These are phyloP conservation scores for Pagrus major DNA, from an alignment of 2,113 vertebrate genomes.

Conservation along the genomic window DNA sequence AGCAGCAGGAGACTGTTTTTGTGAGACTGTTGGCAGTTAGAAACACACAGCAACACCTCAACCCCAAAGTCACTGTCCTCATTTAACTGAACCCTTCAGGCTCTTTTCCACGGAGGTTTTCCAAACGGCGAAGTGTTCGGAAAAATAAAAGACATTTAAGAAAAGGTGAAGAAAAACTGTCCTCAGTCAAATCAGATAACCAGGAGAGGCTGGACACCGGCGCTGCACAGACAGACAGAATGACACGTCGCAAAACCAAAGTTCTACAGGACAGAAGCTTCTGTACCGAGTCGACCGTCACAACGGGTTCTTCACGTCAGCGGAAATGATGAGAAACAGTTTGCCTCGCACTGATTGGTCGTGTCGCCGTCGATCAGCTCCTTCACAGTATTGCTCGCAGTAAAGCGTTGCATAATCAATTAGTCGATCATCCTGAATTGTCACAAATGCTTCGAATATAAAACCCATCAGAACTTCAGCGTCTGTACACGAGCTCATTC, in stretches of 20 bases:
- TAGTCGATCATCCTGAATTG: constrained; percentile 6
- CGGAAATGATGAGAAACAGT: neutral
- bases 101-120: constrained; percentile 32
- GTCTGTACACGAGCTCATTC: constrained; percentile 8
- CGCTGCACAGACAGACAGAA: no score
- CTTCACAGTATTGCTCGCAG: constrained; percentile 56
- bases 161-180: neutral
- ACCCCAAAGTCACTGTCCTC: neutral
- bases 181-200: no score
- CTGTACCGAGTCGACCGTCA: neutral
- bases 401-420: constrained; percentile 51
- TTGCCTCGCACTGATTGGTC: neutral
- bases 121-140: constrained; percentile 4
- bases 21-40: neutral
- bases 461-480: constrained; percentile 27
- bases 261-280: neutral
- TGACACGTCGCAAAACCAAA: neutral
- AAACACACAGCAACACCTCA: neutral
- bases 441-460: constrained; percentile 27
- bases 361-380: neutral
- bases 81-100: constrained; percentile 25
- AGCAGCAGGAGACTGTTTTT: no score
- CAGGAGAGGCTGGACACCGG: no score
- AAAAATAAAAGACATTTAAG: neutral
- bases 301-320: neutral